These are phyloP conservation scores for Teleogryllus occipitalis DNA, from an alignment of 1,140 invertebrate genomes.

Conservation along the genomic window DNA sequence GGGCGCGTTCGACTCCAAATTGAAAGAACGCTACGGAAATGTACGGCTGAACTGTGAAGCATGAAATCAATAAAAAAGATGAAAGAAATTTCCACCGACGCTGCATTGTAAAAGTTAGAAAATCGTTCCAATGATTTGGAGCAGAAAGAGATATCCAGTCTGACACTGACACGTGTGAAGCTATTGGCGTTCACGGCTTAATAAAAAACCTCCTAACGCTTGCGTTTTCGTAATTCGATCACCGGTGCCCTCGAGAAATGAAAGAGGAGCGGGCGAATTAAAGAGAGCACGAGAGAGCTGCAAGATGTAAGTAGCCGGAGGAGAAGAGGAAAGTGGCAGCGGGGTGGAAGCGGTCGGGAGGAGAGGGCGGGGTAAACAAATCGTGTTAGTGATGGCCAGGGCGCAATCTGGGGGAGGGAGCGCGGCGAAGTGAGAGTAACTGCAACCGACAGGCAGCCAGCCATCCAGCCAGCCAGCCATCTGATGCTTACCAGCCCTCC, in stretches of 20 bases:
- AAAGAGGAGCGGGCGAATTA: neutral
- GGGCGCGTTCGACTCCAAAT: neutral
- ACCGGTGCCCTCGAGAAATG: neutral
- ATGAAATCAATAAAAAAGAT: neutral
- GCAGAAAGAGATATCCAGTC: neutral
- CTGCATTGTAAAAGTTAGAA: neutral
- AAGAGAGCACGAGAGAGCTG: neutral
- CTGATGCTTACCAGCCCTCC: too few species aligned
- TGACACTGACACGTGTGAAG: neutral
- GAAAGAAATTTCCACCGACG: neutral
- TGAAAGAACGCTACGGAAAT: neutral
- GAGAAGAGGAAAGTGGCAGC: neutral
- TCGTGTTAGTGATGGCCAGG: neutral
- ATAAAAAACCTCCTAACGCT: neutral
- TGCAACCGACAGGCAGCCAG: neutral
- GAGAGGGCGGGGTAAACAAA: neutral
- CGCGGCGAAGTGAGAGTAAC: neutral
- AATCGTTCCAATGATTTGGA: neutral
- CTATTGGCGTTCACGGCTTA: neutral
- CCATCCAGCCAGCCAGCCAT: too few species aligned
- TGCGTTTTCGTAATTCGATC: neutral
- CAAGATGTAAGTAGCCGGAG: neutral
- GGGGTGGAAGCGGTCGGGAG: neutral
- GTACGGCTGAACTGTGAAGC: neutral
- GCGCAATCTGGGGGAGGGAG: neutral